Base-by-base conservation (phyloP, 2,113 vertebrate species). In the Muntiacus reevesi region DNA sequence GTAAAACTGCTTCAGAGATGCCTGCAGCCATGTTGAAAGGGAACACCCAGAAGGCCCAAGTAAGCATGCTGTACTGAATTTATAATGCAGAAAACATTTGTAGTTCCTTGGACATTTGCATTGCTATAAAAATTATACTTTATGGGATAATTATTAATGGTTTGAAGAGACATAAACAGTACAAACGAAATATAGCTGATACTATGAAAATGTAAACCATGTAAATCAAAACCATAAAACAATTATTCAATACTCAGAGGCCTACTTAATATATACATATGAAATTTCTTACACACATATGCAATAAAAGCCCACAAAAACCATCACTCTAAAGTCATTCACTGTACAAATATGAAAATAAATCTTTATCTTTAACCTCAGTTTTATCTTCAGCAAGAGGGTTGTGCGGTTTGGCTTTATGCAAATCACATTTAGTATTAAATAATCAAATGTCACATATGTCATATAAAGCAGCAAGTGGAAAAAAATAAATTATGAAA, bases 51-150 rank as follows among this genome's bases (percentile, higher is more conserved):
- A 87, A 93, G 91, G 87, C 83, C 25, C 85, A 87, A 15, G 82
- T 45, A 98, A 98, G 15, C 2, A 0, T 5, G n/a, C 55, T 99
- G 98, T 98, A 99, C 98, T 99, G 91, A 94, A 98, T 98, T 95
- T 95, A 43, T 57, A 98, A 97, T 19, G 94, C 36, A 97, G 71
- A 96, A 93, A 98, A 94, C 82, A 47, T 52, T 30, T 97, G 57
- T 11, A 54, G 93, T 71, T 98, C 97, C 97, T 98, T 55, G 97
- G 98, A 95, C 30, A 96, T 40, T 92, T 57, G 50, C 55, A 98
- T 25, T 82, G 64, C 83, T 54, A 95, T 97, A 98, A 98, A 98
- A 98, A 96, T 95, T 91, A 98, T 3, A 93, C 43, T 97, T 95
- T 91, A 92, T 91, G 90, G 86, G 89, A 36, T 93, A 98, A 95